Evolutionary conservation across 2,113 vertebrate genomes (phyloP).

Genomic region (Vidua macroura): DNA sequence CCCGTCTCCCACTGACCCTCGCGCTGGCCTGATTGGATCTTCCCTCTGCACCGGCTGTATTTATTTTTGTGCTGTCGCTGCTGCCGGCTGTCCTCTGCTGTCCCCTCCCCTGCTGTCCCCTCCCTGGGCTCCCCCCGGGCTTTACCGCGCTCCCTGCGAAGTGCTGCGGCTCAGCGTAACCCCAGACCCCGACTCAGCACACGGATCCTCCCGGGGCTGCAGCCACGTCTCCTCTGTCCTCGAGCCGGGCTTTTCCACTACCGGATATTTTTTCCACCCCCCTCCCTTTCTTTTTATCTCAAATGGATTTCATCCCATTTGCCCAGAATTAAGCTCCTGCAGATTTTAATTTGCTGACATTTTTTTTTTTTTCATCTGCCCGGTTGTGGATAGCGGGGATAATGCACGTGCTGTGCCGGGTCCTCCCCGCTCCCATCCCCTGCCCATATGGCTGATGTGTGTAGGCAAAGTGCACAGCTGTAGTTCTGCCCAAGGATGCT

Average conservation of each 20-base stretch:
- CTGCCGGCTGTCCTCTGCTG: neutral
- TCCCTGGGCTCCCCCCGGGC: neutral
- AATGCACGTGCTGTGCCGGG: constrained; percentile 27
- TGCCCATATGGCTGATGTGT: constrained; percentile 14
- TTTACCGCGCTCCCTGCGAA: neutral
- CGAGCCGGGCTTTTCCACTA: neutral
- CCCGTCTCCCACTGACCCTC: neutral
- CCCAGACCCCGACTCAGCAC: neutral
- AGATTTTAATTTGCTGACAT: constrained; percentile 57
- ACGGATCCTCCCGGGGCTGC: neutral
- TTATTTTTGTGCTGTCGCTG: neutral
- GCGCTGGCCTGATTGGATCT: constrained; percentile 11
- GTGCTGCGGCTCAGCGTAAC: neutral
- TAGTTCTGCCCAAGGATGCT: constrained; percentile 40
- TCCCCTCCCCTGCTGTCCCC: neutral
- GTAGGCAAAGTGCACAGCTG: neutral
- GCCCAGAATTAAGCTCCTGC: constrained; percentile 60
- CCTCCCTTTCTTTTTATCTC: neutral
- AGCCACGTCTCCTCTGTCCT: neutral
- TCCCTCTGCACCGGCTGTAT: neutral
- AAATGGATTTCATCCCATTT: constrained; percentile 62
- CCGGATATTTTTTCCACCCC: accelerated
- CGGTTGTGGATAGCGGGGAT: constrained; percentile 66
- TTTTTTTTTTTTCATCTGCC: constrained; percentile 62
- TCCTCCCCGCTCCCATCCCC: constrained; percentile 21